Percentiles rank a stretch among this genome's conserved stretches.
Evolutionary conservation across 2,888 invertebrate species (phyloP).

Genomic region (Coleophora deauratella): DNA sequence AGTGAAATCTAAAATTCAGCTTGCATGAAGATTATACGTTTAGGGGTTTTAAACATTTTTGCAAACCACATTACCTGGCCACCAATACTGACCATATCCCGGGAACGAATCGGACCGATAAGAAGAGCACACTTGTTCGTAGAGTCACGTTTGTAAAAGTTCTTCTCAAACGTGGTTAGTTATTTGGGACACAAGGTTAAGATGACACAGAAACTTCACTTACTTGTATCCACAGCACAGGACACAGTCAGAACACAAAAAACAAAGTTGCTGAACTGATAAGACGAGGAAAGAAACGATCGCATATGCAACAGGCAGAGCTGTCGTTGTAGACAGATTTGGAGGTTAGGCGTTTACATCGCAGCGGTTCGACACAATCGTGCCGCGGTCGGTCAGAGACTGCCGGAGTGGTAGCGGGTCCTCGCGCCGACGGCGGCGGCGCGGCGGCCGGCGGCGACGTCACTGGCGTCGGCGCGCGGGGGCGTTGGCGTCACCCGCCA

Average conservation of each 20-base stretch:
- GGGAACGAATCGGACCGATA: conserved; percentile 24
- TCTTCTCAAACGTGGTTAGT: conserved; percentile 41
- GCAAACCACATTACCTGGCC: conserved; percentile 34
- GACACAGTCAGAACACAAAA: conserved; percentile 38
- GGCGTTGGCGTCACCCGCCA: conserved; percentile 20
- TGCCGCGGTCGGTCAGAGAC: conserved; percentile 68
- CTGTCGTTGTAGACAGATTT: conserved; percentile 67
- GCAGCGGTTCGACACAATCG: conserved; percentile 68
- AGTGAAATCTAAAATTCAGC: conserved; percentile 12
- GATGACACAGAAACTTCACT: conserved; percentile 58
- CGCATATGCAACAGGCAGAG: conserved; percentile 53
- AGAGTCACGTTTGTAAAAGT: conserved; percentile 39
- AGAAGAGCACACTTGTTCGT: conserved; percentile 31
- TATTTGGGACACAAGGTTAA: conserved; percentile 43
- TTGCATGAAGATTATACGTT: conserved; percentile 4
- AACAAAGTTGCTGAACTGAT: conserved; percentile 42
- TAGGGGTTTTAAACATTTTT: conserved; percentile 12
- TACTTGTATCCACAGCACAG: conserved; percentile 48
- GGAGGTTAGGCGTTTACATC: conserved; percentile 66
- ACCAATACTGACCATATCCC: conserved; percentile 44
- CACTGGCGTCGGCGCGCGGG: conserved; percentile 11
- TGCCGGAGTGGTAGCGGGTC: conserved; percentile 28
- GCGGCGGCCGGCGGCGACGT: conserved; percentile 15
- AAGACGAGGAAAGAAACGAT: conserved; percentile 37
- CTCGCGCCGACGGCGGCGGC: conserved; percentile 18